Evolutionary conservation across 37 sponge, comb jelly and placozoan species (phyloP), one percentile per base, ranked within the genome.

Genomic region (Oopsacas minuta): DNA sequence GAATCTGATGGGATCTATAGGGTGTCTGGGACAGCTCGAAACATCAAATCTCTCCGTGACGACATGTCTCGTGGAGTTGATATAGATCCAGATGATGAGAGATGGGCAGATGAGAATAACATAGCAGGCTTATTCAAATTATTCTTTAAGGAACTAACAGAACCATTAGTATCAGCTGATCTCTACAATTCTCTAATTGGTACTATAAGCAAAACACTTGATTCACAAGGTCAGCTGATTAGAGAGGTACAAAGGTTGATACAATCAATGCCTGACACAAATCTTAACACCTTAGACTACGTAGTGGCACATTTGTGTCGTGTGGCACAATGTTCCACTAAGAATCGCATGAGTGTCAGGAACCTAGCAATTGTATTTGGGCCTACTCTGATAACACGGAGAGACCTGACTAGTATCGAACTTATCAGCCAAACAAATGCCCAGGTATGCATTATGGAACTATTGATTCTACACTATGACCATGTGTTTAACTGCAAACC

Each of bases 291-390:
- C 3, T 38, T 82, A 22, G 39, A 82, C 83, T 82, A 82, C 83
- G 32, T 82, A 38, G 39, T 82, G 39, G 39, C 39, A 23, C 83
- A 82, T 17, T 37, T 82, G 83, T 37, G 83, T 36, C 83, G 83
- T 23, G 39, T 82, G 39, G 38, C 83, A 37, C 39, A 36, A 25
- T 10, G 7, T 1, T 5, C 83, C 12, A 7, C 3, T 17, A 37
- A 82, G 36, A 82, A 82, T 17, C 17, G 39, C 7, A 82, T 82
- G 83, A 22, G 22, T 17, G 28, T 82, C 38, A 5, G 28, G 39
- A 82, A 82, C 36, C 83, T 82, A 17, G 83, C 83, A 3, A 82
- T 82, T 3, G 83, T 82, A 23, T 82, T 82, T 25, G 83, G 83
- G 3, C 83, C 83, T 5, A 82, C 83, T 3, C 36, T 82, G 36